A percentile compares a stretch with the other conserved stretches of the same genome.
These are phyloP conservation scores for Tylochromis polylepis DNA, from an alignment of 2,113 vertebrate species.

Conservation along the genomic window DNA sequence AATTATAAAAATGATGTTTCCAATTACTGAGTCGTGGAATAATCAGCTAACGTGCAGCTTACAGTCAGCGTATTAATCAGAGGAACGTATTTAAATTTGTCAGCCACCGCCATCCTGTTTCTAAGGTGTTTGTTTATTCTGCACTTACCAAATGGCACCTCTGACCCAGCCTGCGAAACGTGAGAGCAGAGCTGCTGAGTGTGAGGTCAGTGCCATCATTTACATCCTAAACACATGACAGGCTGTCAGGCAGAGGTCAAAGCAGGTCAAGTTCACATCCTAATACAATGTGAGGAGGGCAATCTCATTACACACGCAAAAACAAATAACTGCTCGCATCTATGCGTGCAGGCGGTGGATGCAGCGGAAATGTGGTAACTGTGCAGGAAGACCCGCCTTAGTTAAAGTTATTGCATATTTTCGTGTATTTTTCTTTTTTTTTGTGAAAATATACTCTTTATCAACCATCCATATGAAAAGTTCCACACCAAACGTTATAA, in stretches of 20 bases:
- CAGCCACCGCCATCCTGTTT: neutral
- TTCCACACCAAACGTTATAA: neutral
- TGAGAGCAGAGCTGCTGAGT: constrained; percentile 19
- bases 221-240: constrained; percentile 63
- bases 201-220: constrained; percentile 59
- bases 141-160: constrained; percentile 22
- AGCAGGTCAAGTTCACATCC: constrained; percentile 58
- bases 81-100: neutral
- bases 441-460: neutral
- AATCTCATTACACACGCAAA: neutral
- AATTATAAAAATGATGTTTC: neutral
- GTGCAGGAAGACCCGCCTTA: neutral
- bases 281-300: neutral
- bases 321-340: neutral
- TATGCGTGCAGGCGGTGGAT: neutral
- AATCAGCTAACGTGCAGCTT: neutral
- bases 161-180: constrained; percentile 40
- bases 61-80: neutral
- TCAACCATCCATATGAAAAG: constrained; percentile 18
- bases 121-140: constrained; percentile 52
- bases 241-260: constrained; percentile 53
- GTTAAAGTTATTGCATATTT: neutral
- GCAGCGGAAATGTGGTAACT: neutral
- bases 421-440: neutral
- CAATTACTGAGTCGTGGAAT: neutral